Conservation (phyloP, 2,113 vertebrate genomes). For the Euleptes europaea region DNA sequence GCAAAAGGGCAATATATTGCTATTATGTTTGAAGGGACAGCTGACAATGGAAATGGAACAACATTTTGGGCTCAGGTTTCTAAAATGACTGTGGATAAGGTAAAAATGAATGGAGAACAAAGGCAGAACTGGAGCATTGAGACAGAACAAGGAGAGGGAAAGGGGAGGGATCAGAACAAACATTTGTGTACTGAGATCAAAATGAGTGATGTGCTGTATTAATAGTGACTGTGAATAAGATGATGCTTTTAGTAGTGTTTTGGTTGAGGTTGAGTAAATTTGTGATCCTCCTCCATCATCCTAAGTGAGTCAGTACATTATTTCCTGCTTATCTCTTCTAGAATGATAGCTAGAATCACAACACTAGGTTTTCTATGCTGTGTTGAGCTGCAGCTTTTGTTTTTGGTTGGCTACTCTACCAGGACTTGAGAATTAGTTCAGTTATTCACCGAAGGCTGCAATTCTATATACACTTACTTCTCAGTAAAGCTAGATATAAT, state of each 20-base stretch:
- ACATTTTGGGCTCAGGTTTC: not conserved
- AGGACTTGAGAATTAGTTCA: not conserved
- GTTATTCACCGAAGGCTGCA: not conserved
- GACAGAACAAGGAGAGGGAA: not conserved
- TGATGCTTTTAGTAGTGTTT: not conserved
- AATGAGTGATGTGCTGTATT: not conserved
- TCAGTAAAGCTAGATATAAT: not conserved
- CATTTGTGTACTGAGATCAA: not conserved
- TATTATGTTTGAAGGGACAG: not conserved
- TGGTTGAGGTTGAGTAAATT: not conserved
- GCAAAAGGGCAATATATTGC: not conserved
- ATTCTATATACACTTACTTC: not conserved
- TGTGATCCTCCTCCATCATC: not conserved
- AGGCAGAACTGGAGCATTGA: not conserved
- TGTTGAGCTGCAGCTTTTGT: not conserved
- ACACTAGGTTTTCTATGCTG: not conserved
- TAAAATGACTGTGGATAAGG: not conserved
- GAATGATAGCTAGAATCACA: not conserved
- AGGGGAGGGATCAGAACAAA: not conserved
- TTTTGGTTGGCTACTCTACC: not conserved
- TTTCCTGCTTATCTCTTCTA: not conserved
- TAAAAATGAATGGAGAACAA: not conserved
- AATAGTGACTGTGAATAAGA: not conserved
- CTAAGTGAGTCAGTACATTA: not conserved
- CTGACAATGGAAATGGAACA: not conserved